phyloP scores from a whole-genome alignment of 2,797 vertebrate genomes.

The Eutrigla gurnardus region DNA sequence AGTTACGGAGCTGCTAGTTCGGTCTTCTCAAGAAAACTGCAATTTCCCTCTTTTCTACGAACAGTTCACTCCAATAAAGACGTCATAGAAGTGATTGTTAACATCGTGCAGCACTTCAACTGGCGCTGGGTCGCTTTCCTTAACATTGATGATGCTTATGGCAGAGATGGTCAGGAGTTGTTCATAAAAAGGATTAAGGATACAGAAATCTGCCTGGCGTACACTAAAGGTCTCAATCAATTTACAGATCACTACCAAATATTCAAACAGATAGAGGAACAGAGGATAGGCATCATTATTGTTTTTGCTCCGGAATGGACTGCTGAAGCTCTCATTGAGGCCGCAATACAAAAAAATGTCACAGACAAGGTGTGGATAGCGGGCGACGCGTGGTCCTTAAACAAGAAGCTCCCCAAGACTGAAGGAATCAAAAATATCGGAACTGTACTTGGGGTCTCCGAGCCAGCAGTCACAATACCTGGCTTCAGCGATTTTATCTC shows the following conservation, averaged over 20 bases:
- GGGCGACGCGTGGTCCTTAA: constrained; percentile 84
- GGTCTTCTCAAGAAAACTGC: constrained; percentile 63
- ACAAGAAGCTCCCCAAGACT: constrained; percentile 55
- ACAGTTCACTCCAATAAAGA: constrained; percentile 83
- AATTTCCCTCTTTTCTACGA: constrained; percentile 86
- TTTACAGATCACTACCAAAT: constrained; percentile 46
- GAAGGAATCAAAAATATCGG: constrained; percentile 81
- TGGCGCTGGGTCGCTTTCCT: constrained; percentile 91
- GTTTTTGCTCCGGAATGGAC: constrained; percentile 72
- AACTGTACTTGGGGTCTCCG: constrained; percentile 83
- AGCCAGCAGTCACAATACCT: constrained; percentile 63
- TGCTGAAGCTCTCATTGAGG: constrained; percentile 71
- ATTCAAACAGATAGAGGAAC: constrained; percentile 65
- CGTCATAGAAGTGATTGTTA: constrained; percentile 80
- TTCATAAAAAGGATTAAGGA: constrained; percentile 67
- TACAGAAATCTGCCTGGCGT: constrained; percentile 82
- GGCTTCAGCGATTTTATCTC: constrained; percentile 80
- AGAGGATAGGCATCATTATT: constrained; percentile 72
- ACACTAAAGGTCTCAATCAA: constrained; percentile 64
- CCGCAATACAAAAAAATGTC: constrained; percentile 80
- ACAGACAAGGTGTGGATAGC: constrained; percentile 88
- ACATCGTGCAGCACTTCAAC: constrained; percentile 80
- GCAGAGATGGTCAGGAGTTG: constrained; percentile 64
- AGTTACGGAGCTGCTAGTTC: constrained; percentile 76
- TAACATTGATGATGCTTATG: constrained; percentile 76